Conservation (phyloP, 2,888 invertebrate species). For the Megaustenia siamemsis region DNA sequence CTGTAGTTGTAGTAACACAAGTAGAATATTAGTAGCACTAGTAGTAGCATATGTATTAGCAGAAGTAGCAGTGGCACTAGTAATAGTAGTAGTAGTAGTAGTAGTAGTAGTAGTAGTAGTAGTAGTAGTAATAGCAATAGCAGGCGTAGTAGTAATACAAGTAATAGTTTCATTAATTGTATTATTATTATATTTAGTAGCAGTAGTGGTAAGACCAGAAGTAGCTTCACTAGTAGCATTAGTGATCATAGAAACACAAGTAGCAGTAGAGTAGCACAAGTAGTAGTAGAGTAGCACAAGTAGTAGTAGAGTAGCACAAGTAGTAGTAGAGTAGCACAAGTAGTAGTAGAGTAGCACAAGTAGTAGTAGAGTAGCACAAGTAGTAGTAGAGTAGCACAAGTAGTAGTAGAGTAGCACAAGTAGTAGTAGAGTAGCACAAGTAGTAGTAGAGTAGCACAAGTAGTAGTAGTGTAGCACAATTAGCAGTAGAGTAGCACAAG, state of each 20-base stretch:
- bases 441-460: neutral
- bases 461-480: neutral
- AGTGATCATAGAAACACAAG: neutral
- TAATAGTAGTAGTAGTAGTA: slow-evolving; percentile 9
- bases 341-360: neutral
- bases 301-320: neutral
- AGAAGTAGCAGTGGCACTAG: neutral
- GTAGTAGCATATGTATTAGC: neutral
- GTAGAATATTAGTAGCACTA: neutral
- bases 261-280: neutral
- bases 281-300: neutral
- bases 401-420: neutral
- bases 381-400: neutral
- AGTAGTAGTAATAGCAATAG: neutral
- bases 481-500: neutral
- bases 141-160: neutral
- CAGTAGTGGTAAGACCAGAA: no score
- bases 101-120: slow-evolving; percentile 12
- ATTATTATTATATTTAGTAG: neutral
- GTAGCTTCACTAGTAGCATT: no score
- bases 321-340: neutral
- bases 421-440: neutral
- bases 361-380: neutral
- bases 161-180: neutral
- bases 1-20: neutral